Conservation (phyloP, 2,888 invertebrate species). For the Fabriciana adippe region DNA sequence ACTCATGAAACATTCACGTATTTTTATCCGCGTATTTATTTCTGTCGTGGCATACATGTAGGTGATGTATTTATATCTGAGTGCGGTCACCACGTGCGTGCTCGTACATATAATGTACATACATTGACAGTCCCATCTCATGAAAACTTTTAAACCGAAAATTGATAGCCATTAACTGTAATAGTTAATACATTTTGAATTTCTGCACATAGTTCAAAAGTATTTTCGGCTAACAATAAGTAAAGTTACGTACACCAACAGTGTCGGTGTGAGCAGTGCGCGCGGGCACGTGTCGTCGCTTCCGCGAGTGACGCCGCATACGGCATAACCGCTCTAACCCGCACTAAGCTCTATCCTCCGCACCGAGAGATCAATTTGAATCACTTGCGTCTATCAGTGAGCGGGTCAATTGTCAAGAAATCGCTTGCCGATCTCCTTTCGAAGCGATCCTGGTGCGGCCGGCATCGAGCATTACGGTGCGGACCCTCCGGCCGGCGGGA, state of each 20-base stretch:
- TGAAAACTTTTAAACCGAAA: no score
- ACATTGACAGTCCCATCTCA: no score
- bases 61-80: constrained; percentile 34
- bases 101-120: not conserved
- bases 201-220: no score
- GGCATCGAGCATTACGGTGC: constrained; percentile 42
- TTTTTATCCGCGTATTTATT: constrained; percentile 34
- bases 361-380: constrained; percentile 26
- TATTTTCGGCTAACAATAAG: no score
- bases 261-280: not conserved
- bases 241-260: no score
- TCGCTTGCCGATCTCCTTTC: constrained; percentile 41
- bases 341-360: constrained; percentile 24
- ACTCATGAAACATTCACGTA: constrained; percentile 27
- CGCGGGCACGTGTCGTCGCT: constrained; percentile 37
- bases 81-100: constrained; percentile 31
- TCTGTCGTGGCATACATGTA: constrained; percentile 35
- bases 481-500: constrained; percentile 46
- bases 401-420: constrained; percentile 42
- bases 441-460: constrained; percentile 32
- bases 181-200: no score
- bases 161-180: no score
- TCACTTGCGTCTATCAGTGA: constrained; percentile 34
- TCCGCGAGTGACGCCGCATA: constrained; percentile 24
- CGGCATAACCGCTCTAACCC: not conserved